Percentiles rank a stretch among this genome's conserved stretches.
Conservation (phyloP, 2,797 vertebrate species). For the Poeciliopsis presidionis region DNA sequence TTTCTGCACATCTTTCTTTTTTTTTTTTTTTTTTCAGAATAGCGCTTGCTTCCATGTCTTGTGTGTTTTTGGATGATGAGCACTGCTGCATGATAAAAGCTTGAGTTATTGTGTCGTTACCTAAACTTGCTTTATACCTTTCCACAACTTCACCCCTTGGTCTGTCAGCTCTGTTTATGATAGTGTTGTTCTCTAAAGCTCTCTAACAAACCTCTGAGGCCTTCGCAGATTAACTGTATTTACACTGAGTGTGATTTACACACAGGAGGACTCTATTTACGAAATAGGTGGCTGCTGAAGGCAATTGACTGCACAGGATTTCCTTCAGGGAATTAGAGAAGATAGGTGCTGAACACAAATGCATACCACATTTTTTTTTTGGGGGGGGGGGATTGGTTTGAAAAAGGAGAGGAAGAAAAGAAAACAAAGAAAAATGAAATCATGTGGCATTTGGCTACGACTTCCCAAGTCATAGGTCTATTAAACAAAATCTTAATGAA, state of each 20-base stretch:
- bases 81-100: neutral
- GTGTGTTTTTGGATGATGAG: neutral
- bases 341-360: neutral
- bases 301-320: neutral
- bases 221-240: neutral
- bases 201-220: neutral
- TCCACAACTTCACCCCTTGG: neutral
- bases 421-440: neutral
- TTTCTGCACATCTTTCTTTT: neutral
- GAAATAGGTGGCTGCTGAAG: neutral
- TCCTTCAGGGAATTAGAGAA: neutral
- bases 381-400: neutral
- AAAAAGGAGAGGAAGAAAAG: neutral
- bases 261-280: neutral
- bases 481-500: neutral
- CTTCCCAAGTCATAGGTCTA: neutral
- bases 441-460: neutral
- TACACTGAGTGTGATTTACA: conserved; percentile 2
- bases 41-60: neutral
- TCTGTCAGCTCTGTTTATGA: neutral
- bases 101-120: neutral
- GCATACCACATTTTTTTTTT: neutral
- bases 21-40: neutral
- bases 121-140: neutral
- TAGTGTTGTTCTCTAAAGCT: neutral